phyloP scores from a whole-genome alignment of 2,888 invertebrate species.

The Cephus sareptanus region DNA sequence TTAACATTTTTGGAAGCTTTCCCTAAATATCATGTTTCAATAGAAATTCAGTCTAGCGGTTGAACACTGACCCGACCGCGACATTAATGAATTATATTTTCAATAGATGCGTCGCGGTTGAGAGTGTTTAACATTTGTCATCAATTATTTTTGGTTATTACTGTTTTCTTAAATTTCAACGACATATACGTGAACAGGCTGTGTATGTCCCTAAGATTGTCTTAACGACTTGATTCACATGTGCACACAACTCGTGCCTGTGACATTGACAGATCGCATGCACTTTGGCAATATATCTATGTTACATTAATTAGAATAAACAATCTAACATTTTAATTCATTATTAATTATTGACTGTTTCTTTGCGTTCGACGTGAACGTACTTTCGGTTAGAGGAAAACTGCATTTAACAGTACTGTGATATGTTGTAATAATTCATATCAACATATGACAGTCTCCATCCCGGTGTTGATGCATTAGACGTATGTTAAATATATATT shows the following conservation, averaged over 20 bases:
- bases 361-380: background rate
- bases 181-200: background rate
- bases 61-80: background rate
- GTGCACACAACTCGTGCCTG: background rate
- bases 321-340: background rate
- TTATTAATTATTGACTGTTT: background rate
- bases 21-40: background rate
- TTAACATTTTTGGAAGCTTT: background rate
- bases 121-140: background rate
- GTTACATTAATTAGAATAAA: background rate
- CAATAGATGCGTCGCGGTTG: background rate
- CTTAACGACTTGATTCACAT: background rate
- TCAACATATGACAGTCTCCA: background rate
- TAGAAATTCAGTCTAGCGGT: conserved; percentile 1
- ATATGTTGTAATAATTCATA: background rate
- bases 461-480: background rate
- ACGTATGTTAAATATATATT: background rate
- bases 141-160: background rate
- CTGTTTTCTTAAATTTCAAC: background rate
- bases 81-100: background rate
- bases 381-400: background rate
- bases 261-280: background rate
- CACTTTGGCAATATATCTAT: background rate
- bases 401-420: background rate
- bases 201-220: background rate